Conservation (phyloP, 2,797 vertebrate species). For the Enteromius radiatus region DNA sequence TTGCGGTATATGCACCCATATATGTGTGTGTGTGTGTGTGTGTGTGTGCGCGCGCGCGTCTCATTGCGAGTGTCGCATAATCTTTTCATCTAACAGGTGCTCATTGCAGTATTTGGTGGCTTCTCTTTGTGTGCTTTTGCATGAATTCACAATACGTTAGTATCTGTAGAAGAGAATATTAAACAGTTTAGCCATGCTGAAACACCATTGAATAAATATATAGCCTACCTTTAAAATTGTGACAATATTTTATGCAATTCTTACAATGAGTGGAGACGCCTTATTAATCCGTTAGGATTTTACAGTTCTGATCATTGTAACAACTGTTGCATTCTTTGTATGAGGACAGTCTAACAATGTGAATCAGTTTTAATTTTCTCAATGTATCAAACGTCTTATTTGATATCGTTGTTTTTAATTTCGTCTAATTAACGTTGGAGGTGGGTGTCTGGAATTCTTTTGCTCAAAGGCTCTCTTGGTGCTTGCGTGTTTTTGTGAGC, state of each 20-base stretch:
- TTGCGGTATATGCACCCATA: conserved; percentile 31
- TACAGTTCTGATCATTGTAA: background rate
- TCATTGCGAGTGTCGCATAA: conserved; percentile 3
- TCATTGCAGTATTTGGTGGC: conserved; percentile 47
- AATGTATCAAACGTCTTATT: background rate
- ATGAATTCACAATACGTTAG: conserved; percentile 33
- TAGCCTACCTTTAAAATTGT: background rate
- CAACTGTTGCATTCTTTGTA: background rate
- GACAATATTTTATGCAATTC: background rate
- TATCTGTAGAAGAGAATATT: conserved; percentile 15
- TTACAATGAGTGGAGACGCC: background rate
- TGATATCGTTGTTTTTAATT: background rate
- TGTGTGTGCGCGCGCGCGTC: background rate
- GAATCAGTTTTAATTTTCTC: background rate
- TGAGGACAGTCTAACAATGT: background rate
- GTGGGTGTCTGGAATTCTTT: background rate
- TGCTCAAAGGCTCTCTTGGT: background rate
- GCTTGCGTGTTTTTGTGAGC: conserved; percentile 32
- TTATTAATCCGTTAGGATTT: background rate
- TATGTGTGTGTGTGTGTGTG: conserved; percentile 25
- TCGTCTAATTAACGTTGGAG: background rate
- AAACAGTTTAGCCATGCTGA: conserved; percentile 9
- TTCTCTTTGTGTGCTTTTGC: conserved; percentile 17
- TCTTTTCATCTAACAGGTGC: conserved; percentile 54
- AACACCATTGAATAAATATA: background rate